phyloP scores from a whole-genome alignment of 2,113 vertebrate genomes.

The Colistium nudipinnis region DNA sequence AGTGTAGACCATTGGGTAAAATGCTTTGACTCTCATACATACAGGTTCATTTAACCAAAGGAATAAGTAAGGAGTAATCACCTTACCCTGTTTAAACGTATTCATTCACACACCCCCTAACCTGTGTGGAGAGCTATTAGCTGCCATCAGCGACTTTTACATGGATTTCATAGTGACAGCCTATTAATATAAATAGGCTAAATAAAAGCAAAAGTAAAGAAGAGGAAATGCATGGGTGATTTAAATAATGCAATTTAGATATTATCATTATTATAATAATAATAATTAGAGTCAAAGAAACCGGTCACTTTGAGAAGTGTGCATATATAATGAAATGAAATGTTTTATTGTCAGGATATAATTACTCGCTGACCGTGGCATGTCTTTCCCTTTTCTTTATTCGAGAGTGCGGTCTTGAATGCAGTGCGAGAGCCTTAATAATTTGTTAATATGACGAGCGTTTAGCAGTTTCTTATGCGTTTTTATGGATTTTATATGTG shows the following conservation, averaged over 20 bases:
- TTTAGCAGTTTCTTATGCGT: neutral
- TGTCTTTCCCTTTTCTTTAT: neutral
- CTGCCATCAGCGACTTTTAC: conserved; percentile 30
- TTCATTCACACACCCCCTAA: conserved; percentile 7
- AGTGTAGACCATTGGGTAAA: neutral
- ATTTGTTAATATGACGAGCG: neutral
- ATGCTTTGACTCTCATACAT: neutral
- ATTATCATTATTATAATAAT: too few relatives aligned
- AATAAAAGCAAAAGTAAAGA: conserved; percentile 8
- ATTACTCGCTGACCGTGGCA: neutral
- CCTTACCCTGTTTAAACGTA: conserved; percentile 1
- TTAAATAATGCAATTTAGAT: conserved; percentile 24
- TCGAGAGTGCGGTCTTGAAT: neutral
- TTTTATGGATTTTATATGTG: too few relatives aligned
- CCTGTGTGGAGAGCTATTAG: conserved; percentile 15
- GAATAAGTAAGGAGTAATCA: neutral
- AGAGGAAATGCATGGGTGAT: conserved; percentile 18
- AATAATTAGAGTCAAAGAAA: conserved; percentile 1
- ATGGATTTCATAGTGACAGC: conserved; percentile 19
- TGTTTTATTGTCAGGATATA: neutral
- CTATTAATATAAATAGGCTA: conserved; percentile 28
- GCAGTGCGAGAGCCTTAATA: neutral
- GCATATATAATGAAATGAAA: neutral
- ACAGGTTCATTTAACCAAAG: neutral
- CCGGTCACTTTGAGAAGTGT: neutral